Percentiles rank a stretch among this genome's conserved stretches.
phyloP scores from a whole-genome alignment of 2,113 vertebrate genomes.

The Coracopsis vasa region DNA sequence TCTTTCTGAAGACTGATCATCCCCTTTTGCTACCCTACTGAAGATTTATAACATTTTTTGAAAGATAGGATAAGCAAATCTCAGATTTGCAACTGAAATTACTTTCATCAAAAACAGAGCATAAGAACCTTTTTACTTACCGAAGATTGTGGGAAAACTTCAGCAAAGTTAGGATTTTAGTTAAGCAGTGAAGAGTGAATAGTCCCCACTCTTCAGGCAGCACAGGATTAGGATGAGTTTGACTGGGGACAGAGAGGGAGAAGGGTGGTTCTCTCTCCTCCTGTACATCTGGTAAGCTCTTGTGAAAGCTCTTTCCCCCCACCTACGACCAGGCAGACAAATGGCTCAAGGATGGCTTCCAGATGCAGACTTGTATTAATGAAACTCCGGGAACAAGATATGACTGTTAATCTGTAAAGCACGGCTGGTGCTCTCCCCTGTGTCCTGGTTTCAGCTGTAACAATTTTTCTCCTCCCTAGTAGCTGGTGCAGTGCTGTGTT shows the following conservation, averaged over 20 bases:
- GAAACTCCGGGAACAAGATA: not conserved
- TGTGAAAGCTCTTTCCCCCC: not conserved
- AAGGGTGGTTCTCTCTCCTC: not conserved
- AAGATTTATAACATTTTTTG: not conserved
- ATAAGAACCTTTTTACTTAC: not conserved
- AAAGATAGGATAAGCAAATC: not conserved
- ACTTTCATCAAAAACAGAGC: not conserved
- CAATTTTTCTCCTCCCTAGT: not conserved
- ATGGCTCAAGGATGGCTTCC: not conserved
- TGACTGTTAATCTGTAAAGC: not conserved
- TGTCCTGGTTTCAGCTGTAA: not conserved
- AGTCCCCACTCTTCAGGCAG: not conserved
- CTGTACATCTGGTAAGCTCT: not conserved
- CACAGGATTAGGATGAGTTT: not conserved
- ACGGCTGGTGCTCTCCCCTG: not conserved
- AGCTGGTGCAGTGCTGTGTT: not conserved
- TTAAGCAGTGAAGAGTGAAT: not conserved
- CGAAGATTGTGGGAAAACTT: not conserved
- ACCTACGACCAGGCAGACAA: not conserved
- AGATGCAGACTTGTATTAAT: not conserved
- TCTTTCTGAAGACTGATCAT: not conserved
- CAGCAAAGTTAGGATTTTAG: not conserved
- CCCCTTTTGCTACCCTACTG: not conserved
- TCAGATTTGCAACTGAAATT: not conserved
- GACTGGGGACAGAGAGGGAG: not conserved